Base-by-base conservation (phyloP, 2,888 invertebrate genomes). In the Diabrotica balteata region DNA sequence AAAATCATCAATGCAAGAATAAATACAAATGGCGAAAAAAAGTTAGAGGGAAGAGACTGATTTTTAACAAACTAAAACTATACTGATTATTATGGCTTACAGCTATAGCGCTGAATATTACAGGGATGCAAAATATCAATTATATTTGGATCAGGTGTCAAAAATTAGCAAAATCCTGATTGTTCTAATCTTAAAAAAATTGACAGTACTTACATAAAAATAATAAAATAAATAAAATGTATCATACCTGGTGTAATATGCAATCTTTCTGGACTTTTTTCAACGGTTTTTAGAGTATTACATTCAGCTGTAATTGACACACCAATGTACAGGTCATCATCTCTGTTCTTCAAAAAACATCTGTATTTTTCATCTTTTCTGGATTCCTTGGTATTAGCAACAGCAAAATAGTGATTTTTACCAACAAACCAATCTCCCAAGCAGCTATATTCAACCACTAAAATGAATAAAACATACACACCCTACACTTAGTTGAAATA, bases 361-460 rank as follows among this genome's bases (percentile, higher is more conserved):
- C 97, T 88, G 82, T 96, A 98, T 80, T 94, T 94, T 82, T 97
- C 96, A 83, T 98, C 96, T 83, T 94, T 94, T 77, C 97, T 90
- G 7, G 97, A 96, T 83, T 97, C 96, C 78, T 97, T 96, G 0
- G 96, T 96, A 80, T 98, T 97, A 7, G 95, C 95, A n/a, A 97
- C 96, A 63, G 96, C 98, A 84, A 98, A 97, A 83, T 93, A 98
- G 80, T 97, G 96, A 84, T 98, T 97, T 81, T 97, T 97, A 10
- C 93, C 95, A 43, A 96, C 92, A 84, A 96, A 96, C 96, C 97
- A 97, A 86, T 96, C 95, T 1, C 96, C 97, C 69, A 97, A 85
- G 80, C 97, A 97, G 83, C 93, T 95, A 83, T 93, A 97, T 83
- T 96, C 96, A 7, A 96, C 95, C 69, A 93, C 93, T 86, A 62